These are phyloP conservation scores for Diorhabda sublineata DNA, from an alignment of 1,140 invertebrate genomes.

Conservation along the genomic window DNA sequence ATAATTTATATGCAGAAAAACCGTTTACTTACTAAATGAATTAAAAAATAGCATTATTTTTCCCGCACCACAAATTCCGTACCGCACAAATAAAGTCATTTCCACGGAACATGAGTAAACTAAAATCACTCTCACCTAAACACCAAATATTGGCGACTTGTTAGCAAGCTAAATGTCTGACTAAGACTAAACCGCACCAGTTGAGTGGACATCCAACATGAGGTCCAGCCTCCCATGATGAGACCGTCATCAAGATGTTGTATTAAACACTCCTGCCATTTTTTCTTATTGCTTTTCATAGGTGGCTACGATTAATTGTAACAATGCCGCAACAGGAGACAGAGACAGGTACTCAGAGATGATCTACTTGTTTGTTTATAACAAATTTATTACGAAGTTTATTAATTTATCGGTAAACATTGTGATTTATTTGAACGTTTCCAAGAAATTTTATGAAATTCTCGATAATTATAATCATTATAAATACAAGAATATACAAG, in stretches of 20 bases:
- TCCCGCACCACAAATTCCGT: constrained; percentile 10
- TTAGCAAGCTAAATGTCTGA: constrained; percentile 15
- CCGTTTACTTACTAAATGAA: not conserved
- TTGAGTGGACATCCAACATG: constrained; percentile 6
- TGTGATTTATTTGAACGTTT: too few species aligned
- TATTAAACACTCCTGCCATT: constrained; percentile 15
- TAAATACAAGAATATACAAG: too few species aligned
- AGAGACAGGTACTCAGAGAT: constrained; percentile 2
- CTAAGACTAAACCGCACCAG: constrained; percentile 15
- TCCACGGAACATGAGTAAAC: constrained; percentile 15
- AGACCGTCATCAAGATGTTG: constrained; percentile 17
- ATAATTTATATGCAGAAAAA: too few species aligned
- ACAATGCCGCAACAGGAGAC: not conserved
- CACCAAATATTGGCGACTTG: constrained; percentile 18
- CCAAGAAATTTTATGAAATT: too few species aligned
- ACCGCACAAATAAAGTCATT: constrained; percentile 12
- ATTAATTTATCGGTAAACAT: too few species aligned
- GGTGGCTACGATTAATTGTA: constrained; percentile 16
- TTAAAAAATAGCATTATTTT: not conserved
- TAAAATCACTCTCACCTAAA: constrained; percentile 9
- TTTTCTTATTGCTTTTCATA: constrained; percentile 18
- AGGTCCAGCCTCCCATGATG: constrained; percentile 18
- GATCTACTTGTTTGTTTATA: not conserved
- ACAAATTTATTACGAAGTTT: too few species aligned
- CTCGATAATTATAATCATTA: too few species aligned